Base-by-base conservation (phyloP, 2,113 vertebrate genomes). In the Agelaius tricolor region DNA sequence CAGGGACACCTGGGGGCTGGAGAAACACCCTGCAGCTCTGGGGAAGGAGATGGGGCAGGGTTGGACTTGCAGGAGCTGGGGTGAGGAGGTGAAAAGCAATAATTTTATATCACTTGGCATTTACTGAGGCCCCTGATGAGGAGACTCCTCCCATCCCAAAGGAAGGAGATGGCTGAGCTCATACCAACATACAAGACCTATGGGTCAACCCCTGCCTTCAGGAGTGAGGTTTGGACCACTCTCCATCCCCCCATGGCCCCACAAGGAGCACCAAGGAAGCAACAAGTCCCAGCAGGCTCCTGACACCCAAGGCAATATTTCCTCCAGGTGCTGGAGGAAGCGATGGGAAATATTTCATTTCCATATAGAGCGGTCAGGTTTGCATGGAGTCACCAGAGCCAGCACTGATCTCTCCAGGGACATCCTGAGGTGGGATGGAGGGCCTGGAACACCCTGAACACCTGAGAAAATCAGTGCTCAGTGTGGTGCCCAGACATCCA, bases 131-230 rank as follows among this genome's bases (percentile, higher is more conserved):
- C 30, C 33, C 75, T 30, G 27, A 0, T 3, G 7, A 4, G 41
- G 65, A 68, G 61, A n/a, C 43, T 37, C 73, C 46, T 61, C 63
- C 62, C 54, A n/a, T 2, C 44, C 44, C 55, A 8, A 41, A 65
- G 41, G 24, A 43, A 22, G 39, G 71, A n/a, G 24, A 1, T 4
- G 31, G 17, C 16, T 41, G 13, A 74, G 73, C 26, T 81, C 57
- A 7, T 31, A 8, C 13, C 20, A 33, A 15, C 2, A 1, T 1
- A 0, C 0, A 1, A 27, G 6, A 35, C 12, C n/a, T 12, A 5
- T 0, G 15, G 30, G 35, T 52, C 47, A 14, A 55, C 0, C 30
- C 20, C 61, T 41, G 57, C 10, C 17, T n/a, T 7, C 41, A 19
- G 71, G 21, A 44, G 57, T 0, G 8, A 51, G 41, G 63, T 37